Conservation (phyloP, 2,888 invertebrate species). For the Plebejus anna region DNA sequence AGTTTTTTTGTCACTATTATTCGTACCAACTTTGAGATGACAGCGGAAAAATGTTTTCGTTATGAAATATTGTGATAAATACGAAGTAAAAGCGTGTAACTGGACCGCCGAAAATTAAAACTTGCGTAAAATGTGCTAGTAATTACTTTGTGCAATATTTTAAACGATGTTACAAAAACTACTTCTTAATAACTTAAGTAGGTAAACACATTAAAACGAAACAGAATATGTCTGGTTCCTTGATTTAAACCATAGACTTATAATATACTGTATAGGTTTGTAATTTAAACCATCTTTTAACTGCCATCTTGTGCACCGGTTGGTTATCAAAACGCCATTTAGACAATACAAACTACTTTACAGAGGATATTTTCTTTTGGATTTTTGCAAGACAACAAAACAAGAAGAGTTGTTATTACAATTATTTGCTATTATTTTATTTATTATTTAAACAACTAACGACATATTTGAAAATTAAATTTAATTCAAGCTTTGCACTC, state of each 20-base stretch:
- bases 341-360: neutral
- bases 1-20: constrained; percentile 30
- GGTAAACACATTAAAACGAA: neutral
- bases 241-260: neutral
- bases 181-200: neutral
- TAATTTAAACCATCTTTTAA: neutral
- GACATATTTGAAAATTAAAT: too few relatives aligned
- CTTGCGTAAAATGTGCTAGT: neutral
- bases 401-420: neutral
- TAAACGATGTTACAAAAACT: neutral
- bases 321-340: neutral
- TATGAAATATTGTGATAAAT: constrained; percentile 30
- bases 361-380: neutral
- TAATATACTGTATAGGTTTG: too few relatives aligned
- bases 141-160: neutral
- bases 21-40: constrained; percentile 31
- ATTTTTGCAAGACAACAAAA: too few relatives aligned
- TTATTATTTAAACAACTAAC: too few relatives aligned
- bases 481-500: too few relatives aligned
- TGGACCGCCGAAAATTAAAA: constrained; percentile 7
- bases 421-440: too few relatives aligned
- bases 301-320: neutral
- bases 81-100: neutral
- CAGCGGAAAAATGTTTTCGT: constrained; percentile 34
- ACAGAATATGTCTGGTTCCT: neutral